Conservation (phyloP, 1,140 invertebrate species). For the Adoxophyes honmai region DNA sequence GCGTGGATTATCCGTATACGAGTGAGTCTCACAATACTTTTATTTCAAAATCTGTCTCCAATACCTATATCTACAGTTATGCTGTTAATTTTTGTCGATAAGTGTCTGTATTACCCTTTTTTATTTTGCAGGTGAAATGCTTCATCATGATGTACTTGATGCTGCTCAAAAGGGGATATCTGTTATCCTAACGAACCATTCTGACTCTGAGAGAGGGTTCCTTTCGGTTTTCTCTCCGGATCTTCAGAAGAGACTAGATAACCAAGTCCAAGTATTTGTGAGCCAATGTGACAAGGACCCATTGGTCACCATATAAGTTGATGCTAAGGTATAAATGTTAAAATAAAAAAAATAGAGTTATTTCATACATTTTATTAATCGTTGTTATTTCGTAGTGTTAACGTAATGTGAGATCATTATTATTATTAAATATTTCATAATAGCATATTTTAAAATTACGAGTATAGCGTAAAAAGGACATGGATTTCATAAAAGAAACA, state of each 20-base stretch:
- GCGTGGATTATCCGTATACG: too few species aligned
- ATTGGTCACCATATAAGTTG: conserved; percentile 70
- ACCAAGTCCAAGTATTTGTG: conserved; percentile 81
- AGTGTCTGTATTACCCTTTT: too few species aligned
- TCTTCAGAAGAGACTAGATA: conserved; percentile 75
- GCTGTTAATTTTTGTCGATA: too few species aligned
- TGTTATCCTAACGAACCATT: conserved; percentile 96
- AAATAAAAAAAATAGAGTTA: conserved; percentile 1
- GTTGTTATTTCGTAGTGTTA: conserved; percentile 14
- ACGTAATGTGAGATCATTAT: conserved; percentile 2
- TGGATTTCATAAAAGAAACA: background rate
- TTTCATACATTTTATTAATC: conserved; percentile 13
- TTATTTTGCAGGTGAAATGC: conserved; percentile 88
- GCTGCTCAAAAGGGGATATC: conserved; percentile 85
- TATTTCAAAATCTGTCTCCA: too few species aligned
- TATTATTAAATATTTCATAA: conserved; percentile 9
- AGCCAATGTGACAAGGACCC: conserved; percentile 88
- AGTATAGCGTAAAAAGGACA: background rate
- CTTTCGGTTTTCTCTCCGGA: conserved; percentile 79
- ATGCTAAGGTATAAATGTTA: background rate
- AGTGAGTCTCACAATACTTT: too few species aligned
- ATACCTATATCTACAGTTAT: too few species aligned
- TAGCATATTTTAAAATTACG: background rate
- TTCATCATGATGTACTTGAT: conserved; percentile 96
- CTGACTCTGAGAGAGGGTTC: conserved; percentile 96